A percentile compares a stretch with the other conserved stretches of the same genome.
Conservation (phyloP, 2,113 vertebrate species). For the Lycocorax pyrrhopterus region DNA sequence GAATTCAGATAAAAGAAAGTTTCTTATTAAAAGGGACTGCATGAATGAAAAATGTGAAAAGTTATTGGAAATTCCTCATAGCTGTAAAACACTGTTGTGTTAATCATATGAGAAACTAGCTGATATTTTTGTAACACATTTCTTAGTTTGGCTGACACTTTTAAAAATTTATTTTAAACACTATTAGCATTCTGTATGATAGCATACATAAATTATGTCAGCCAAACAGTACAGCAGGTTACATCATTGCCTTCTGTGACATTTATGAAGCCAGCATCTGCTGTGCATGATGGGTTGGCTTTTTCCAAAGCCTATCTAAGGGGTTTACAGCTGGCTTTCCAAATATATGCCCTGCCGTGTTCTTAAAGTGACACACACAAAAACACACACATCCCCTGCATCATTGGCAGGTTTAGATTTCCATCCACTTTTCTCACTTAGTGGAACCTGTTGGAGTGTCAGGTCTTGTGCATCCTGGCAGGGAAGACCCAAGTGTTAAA, state of each 20-base stretch:
- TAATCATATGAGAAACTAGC: not conserved
- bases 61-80: not conserved
- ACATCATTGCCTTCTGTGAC: slow-evolving; percentile 56
- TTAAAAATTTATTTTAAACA: not conserved
- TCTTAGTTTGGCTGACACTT: slow-evolving; percentile 5
- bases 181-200: slow-evolving; percentile 17
- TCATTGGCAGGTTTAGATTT: not conserved
- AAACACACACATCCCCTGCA: not conserved
- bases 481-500: not conserved
- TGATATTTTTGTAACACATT: not conserved
- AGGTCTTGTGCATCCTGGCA: not conserved
- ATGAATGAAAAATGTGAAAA: slow-evolving; percentile 4
- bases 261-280: slow-evolving; percentile 61
- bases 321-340: slow-evolving; percentile 52
- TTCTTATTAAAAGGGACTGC: not conserved
- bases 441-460: not conserved
- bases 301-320: slow-evolving; percentile 20
- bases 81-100: not conserved
- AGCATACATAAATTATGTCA: slow-evolving; percentile 41
- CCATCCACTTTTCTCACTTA: not conserved
- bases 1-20: slow-evolving; percentile 37
- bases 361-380: slow-evolving; percentile 15
- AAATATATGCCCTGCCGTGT: slow-evolving; percentile 17
- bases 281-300: slow-evolving; percentile 21
- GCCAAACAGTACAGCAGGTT: slow-evolving; percentile 23